A percentile compares a stretch with the other conserved stretches of the same genome.
Evolutionary conservation across 2,113 vertebrate genomes (phyloP).

Genomic region (Tyrannus savana): DNA sequence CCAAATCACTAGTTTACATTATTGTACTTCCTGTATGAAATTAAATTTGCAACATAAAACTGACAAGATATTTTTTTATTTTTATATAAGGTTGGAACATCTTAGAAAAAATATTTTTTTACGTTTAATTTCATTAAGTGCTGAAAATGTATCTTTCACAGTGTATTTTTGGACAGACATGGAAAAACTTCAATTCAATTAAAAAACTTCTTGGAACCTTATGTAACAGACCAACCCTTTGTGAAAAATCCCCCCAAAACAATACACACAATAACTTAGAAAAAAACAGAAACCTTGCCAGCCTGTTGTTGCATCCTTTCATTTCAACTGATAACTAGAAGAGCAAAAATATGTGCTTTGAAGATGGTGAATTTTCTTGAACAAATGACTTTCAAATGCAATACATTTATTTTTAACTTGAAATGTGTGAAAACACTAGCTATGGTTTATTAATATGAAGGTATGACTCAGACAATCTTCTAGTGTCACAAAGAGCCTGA

Average conservation of each 20-base stretch:
- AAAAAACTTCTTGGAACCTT: neutral
- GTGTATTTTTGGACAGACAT: neutral
- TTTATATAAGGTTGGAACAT: neutral
- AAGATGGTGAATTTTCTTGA: neutral
- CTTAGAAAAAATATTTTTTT: neutral
- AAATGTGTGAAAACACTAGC: conserved; percentile 20
- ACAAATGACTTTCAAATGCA: neutral
- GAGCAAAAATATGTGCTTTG: neutral
- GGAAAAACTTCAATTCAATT: neutral
- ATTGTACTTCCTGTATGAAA: neutral
- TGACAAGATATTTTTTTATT: neutral
- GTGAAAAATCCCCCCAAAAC: neutral
- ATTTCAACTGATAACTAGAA: neutral
- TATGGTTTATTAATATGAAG: conserved; percentile 6
- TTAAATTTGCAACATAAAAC: neutral
- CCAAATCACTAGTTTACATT: neutral
- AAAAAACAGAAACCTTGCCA: neutral
- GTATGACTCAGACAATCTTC: conserved; percentile 8
- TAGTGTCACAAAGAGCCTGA: neutral
- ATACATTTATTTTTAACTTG: conserved; percentile 17
- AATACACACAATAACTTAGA: neutral
- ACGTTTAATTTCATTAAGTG: neutral
- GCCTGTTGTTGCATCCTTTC: neutral
- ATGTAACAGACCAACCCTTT: neutral
- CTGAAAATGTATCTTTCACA: neutral